These are phyloP conservation scores for Drosophila recens DNA, from an alignment of 2,888 invertebrate genomes.

Conservation along the genomic window DNA sequence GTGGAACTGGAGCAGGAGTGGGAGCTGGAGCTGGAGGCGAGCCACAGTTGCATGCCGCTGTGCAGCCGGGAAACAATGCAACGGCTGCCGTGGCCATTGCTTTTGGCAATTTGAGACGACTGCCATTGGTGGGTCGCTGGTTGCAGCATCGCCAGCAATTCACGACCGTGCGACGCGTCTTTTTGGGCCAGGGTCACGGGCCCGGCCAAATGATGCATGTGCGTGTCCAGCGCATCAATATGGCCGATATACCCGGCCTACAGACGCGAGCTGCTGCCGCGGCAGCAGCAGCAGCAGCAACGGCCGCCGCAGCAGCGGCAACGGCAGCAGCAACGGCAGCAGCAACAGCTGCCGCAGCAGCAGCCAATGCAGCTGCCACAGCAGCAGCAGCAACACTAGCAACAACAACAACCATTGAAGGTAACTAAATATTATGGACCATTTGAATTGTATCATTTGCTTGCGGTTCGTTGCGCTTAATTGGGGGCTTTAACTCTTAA, in stretches of 20 bases:
- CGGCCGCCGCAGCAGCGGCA: conserved; percentile 32
- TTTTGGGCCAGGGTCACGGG: conserved; percentile 60
- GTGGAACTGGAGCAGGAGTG: conserved; percentile 18
- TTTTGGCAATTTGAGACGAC: conserved; percentile 77
- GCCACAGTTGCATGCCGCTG: conserved; percentile 1
- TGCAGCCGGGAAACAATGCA: conserved; percentile 31
- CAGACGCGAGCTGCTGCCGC: conserved; percentile 27
- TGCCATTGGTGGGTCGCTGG: conserved; percentile 76
- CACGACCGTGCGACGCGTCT: conserved; percentile 74
- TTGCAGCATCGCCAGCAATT: conserved; percentile 77
- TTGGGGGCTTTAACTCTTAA: conserved; percentile 49
- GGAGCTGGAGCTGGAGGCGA: conserved; percentile 10
- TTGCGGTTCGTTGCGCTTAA: conserved; percentile 39
- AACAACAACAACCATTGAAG: conserved; percentile 26
- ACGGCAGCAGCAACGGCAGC: conserved; percentile 22
- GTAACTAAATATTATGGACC: conserved; percentile 35
- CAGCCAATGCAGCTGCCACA: neutral
- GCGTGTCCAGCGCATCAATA: conserved; percentile 83
- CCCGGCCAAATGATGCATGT: conserved; percentile 70
- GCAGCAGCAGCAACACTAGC: conserved; percentile 5
- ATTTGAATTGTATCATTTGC: conserved; percentile 1
- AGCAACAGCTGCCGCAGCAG: neutral
- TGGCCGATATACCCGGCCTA: conserved; percentile 83
- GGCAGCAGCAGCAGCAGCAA: conserved; percentile 37
- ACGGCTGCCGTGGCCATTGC: conserved; percentile 62